Conservation (phyloP, 1,140 invertebrate genomes). For the Orchesella cincta region DNA sequence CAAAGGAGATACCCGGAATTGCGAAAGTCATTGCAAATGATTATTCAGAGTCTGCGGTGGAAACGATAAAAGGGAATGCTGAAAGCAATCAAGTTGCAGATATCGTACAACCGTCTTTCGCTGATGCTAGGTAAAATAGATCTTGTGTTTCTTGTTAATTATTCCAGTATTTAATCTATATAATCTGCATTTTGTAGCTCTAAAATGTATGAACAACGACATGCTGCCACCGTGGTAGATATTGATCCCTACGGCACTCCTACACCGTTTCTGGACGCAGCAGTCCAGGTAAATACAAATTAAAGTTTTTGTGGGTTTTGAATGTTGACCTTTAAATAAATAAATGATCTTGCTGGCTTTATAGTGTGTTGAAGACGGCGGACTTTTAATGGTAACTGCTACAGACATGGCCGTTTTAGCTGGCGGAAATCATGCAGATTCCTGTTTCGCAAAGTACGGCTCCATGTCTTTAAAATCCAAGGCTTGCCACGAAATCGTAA, state of each 20-base stretch:
- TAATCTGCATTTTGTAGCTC: slow-evolving; percentile 63
- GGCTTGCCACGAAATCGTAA: slow-evolving; percentile 92
- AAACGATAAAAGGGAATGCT: slow-evolving; percentile 82
- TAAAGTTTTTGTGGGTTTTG: slow-evolving; percentile 55
- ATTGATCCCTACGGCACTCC: slow-evolving; percentile 97
- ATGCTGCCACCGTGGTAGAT: slow-evolving; percentile 71
- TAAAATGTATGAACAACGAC: slow-evolving; percentile 78
- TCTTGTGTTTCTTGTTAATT: slow-evolving; percentile 15
- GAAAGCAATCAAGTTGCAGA: slow-evolving; percentile 74
- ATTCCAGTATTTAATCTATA: neutral
- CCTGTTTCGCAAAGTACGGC: slow-evolving; percentile 77
- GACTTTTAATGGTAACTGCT: slow-evolving; percentile 88
- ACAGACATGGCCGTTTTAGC: slow-evolving; percentile 97
- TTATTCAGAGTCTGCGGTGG: slow-evolving; percentile 81
- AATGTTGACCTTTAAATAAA: slow-evolving; percentile 8
- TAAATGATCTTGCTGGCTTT: slow-evolving; percentile 26
- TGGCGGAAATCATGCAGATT: slow-evolving; percentile 59
- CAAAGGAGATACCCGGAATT: slow-evolving; percentile 84
- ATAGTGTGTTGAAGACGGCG: slow-evolving; percentile 74
- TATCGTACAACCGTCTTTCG: slow-evolving; percentile 70
- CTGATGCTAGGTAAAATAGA: slow-evolving; percentile 74
- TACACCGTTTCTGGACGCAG: slow-evolving; percentile 87
- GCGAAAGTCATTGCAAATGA: slow-evolving; percentile 91
- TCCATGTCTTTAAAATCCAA: slow-evolving; percentile 82
- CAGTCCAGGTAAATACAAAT: slow-evolving; percentile 66